Evolutionary conservation across 1,140 invertebrate genomes (phyloP).

Genomic region (Drosophila sturtevanti): DNA sequence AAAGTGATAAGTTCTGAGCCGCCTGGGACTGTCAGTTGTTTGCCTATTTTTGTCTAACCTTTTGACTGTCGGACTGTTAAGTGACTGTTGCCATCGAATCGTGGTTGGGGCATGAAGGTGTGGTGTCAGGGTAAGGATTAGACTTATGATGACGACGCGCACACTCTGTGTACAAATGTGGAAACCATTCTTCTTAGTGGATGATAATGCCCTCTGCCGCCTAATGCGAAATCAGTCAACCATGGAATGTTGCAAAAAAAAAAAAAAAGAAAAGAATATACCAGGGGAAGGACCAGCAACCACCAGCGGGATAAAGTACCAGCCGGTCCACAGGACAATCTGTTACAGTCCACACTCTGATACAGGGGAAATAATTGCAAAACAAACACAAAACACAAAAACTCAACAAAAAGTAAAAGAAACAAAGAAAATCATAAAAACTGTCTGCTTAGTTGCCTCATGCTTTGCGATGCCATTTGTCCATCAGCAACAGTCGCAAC

Average conservation of each 20-base stretch:
- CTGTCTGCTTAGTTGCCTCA: conserved; percentile 54
- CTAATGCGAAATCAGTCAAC: conserved; percentile 41
- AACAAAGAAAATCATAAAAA: conserved; percentile 61
- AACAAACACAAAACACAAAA: conserved; percentile 49
- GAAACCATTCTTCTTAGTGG: conserved; percentile 17
- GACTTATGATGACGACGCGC: conserved; percentile 36
- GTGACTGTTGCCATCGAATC: not conserved
- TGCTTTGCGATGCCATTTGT: conserved; percentile 49
- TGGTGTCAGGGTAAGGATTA: not conserved
- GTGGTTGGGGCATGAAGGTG: not conserved
- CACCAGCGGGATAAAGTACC: conserved; percentile 31
- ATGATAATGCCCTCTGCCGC: conserved; percentile 51
- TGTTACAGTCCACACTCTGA: conserved; percentile 33
- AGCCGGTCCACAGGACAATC: conserved; percentile 26
- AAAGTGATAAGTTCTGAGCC: conserved; percentile 69
- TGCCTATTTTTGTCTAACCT: conserved; percentile 52
- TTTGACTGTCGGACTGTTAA: conserved; percentile 37
- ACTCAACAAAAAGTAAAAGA: conserved; percentile 11
- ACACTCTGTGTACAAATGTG: conserved; percentile 63
- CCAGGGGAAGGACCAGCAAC: conserved; percentile 35
- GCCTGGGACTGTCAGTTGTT: conserved; percentile 50
- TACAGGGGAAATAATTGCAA: conserved; percentile 73
- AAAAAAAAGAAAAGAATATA: not conserved
- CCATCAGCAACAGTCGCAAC: conserved; percentile 37
- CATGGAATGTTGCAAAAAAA: conserved; percentile 35